Evolutionary conservation across 30 jellyfish, hydroid and myxozoan genomes (phyloP).

Genomic region (Nemopilema nomurai): DNA sequence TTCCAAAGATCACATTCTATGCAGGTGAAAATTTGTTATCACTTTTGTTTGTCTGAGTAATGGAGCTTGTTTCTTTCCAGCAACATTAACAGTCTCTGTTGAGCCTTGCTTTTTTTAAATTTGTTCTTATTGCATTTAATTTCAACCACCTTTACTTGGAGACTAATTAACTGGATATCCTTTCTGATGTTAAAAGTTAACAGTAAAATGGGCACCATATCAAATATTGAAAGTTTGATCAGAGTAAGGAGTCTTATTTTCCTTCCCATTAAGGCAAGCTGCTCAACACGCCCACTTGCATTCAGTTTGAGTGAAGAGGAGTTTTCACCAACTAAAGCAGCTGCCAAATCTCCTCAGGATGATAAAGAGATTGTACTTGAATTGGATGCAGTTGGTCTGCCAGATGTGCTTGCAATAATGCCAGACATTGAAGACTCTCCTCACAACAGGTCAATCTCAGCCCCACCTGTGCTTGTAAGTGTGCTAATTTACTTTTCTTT

Average conservation of each 20-base stretch:
- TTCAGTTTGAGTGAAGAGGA: conserved; percentile 52
- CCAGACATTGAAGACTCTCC: background rate
- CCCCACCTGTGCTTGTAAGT: conserved; percentile 83
- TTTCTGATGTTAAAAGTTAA: too few relatives aligned
- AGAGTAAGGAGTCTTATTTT: too few relatives aligned
- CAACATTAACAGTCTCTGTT: too few relatives aligned
- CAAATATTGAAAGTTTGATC: background rate
- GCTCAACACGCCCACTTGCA: conserved; percentile 27
- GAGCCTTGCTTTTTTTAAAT: too few relatives aligned
- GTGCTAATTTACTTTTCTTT: background rate
- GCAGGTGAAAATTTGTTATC: conserved; percentile 18
- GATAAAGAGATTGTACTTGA: conserved; percentile 18
- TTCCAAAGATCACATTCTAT: conserved; percentile 45
- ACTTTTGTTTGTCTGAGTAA: too few relatives aligned
- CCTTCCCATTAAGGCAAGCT: background rate
- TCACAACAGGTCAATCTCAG: conserved; percentile 78
- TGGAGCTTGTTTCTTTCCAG: too few relatives aligned
- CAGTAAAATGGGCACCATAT: background rate
- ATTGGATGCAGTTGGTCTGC: conserved; percentile 35
- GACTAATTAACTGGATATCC: too few relatives aligned
- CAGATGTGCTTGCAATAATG: conserved; percentile 36
- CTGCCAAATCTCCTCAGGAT: background rate
- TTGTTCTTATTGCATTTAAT: too few relatives aligned
- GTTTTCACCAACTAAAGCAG: conserved; percentile 20
- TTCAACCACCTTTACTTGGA: too few relatives aligned